A percentile compares a stretch with the other conserved stretches of the same genome.
Evolutionary conservation across 2,113 vertebrate species (phyloP).

Genomic region (Caracal caracal): DNA sequence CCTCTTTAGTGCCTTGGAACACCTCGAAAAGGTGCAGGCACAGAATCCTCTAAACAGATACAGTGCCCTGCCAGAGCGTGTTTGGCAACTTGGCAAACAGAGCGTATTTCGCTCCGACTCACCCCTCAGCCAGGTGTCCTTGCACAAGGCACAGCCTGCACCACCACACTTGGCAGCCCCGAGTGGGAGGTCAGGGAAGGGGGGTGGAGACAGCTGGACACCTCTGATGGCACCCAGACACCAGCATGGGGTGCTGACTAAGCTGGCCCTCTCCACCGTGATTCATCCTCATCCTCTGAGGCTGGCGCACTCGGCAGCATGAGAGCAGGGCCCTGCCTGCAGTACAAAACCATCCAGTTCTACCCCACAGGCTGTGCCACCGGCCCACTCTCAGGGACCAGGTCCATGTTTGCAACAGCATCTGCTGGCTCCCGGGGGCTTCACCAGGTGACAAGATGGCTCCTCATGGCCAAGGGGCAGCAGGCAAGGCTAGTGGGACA

Average conservation of each 20-base stretch:
- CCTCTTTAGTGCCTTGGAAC: background rate
- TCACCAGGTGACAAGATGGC: background rate
- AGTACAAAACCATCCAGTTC: background rate
- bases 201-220: background rate
- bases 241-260: slow-evolving; percentile 16
- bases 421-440: background rate
- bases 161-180: background rate
- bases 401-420: background rate
- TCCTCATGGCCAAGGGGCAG: background rate
- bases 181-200: background rate
- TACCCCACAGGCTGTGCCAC: background rate
- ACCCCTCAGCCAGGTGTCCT: background rate
- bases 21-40: background rate
- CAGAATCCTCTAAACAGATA: background rate
- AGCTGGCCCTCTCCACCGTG: background rate
- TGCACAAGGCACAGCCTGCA: background rate
- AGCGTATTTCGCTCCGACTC: background rate
- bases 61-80: background rate
- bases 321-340: background rate
- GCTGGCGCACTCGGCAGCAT: background rate
- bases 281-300: slow-evolving; percentile 45
- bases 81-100: background rate
- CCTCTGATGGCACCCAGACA: background rate
- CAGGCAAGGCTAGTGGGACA: background rate
- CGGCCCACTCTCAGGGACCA: background rate